phyloP scores from a whole-genome alignment of 2,888 invertebrate species.

The Watsonalla binaria region DNA sequence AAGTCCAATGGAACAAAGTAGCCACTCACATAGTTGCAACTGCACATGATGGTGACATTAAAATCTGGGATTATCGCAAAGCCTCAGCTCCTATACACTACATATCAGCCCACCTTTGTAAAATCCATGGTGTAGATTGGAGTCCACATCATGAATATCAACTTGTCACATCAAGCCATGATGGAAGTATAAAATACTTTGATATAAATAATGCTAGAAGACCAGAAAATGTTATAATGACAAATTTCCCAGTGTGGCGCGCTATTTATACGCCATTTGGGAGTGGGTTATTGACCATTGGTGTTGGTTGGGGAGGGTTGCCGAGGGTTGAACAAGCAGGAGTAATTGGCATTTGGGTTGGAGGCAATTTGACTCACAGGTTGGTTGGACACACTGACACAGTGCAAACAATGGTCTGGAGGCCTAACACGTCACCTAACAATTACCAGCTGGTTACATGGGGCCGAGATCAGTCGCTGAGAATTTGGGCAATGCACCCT shows the following conservation, averaged over 20 bases:
- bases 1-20: conserved; percentile 95
- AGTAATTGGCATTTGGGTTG: conserved; percentile 75
- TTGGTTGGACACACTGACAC: conserved; percentile 97
- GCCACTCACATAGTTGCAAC: conserved; percentile 92
- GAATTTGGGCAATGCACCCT: conserved; percentile 94
- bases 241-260: conserved; percentile 94
- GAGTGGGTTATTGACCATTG: conserved; percentile 93
- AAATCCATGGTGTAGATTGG: conserved; percentile 97
- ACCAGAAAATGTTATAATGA: conserved; percentile 90
- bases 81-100: conserved; percentile 92
- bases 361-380: conserved; percentile 87
- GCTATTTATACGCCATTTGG: conserved; percentile 96
- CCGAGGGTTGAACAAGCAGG: conserved; percentile 88
- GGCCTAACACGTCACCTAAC: conserved; percentile 82
- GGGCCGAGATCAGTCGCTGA: conserved; percentile 95
- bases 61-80: conserved; percentile 97
- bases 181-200: conserved; percentile 96
- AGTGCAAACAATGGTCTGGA: conserved; percentile 96
- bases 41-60: conserved; percentile 96
- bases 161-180: conserved; percentile 95
- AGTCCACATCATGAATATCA: conserved; percentile 91
- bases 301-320: conserved; percentile 91
- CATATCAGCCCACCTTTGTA: conserved; percentile 92
- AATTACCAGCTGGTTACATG: conserved; percentile 95
- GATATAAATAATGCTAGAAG: conserved; percentile 91